Evolutionary conservation across 2,797 vertebrate species (phyloP).

Genomic region (Neosilurus hyrtlii): DNA sequence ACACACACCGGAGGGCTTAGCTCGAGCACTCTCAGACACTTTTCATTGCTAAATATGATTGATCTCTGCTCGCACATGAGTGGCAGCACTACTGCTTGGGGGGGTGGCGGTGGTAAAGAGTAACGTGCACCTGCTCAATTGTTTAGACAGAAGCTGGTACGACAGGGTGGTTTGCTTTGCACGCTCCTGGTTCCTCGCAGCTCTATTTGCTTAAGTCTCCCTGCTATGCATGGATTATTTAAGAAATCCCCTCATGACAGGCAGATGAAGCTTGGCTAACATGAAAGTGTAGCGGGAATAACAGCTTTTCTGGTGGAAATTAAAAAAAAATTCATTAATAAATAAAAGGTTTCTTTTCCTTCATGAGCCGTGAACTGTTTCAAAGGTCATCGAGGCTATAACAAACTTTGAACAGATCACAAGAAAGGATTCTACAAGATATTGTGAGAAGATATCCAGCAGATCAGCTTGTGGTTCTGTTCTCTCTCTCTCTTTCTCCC

Average conservation of each 20-base stretch:
- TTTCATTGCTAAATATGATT: conserved; percentile 54
- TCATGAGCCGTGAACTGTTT: background rate
- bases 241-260: conserved; percentile 72
- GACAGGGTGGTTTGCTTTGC: conserved; percentile 52
- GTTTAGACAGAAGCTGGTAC: conserved; percentile 63
- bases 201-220: conserved; percentile 64
- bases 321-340: background rate
- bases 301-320: conserved; percentile 30
- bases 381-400: background rate
- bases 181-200: conserved; percentile 60
- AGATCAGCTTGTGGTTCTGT: background rate
- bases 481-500: too few relatives aligned
- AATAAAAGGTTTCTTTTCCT: conserved; percentile 11
- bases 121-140: conserved; percentile 71
- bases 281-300: conserved; percentile 64
- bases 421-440: background rate
- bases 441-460: background rate
- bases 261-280: conserved; percentile 68
- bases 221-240: conserved; percentile 72
- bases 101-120: conserved; percentile 54
- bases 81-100: conserved; percentile 55
- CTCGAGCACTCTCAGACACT: conserved; percentile 58
- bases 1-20: conserved; percentile 30
- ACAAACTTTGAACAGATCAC: background rate
- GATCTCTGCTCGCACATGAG: conserved; percentile 49